Conservation (phyloP, 2,888 invertebrate genomes). For the Cheilosia vulpina region DNA sequence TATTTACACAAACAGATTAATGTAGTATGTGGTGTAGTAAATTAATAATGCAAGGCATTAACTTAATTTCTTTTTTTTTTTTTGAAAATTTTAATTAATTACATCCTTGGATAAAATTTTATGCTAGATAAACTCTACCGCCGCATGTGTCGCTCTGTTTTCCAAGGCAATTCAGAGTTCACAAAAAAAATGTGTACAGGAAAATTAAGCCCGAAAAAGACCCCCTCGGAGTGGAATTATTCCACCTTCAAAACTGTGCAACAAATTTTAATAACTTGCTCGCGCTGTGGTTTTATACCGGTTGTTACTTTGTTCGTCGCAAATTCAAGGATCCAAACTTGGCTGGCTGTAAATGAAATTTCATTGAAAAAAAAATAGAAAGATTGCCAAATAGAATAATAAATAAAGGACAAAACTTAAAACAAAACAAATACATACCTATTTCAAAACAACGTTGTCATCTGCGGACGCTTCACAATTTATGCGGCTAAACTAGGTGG, state of each 20-base stretch:
- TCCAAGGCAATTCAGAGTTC: background rate
- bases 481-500: conserved; percentile 24
- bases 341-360: conserved; percentile 8
- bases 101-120: too few relatives aligned
- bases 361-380: conserved; percentile 26
- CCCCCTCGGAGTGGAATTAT: conserved; percentile 3
- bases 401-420: conserved; percentile 16
- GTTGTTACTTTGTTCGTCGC: conserved; percentile 17
- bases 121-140: background rate
- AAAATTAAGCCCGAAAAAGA: conserved; percentile 17
- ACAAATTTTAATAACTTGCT: conserved; percentile 31
- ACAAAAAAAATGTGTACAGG: background rate
- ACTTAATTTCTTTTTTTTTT: too few relatives aligned
- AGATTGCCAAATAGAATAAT: conserved; percentile 9
- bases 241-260: conserved; percentile 23
- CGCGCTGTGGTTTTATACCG: background rate
- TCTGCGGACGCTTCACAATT: conserved; percentile 35
- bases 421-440: background rate
- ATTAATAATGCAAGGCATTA: background rate
- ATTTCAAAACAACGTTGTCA: conserved; percentile 24
- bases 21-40: background rate
- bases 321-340: conserved; percentile 8
- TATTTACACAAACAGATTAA: conserved; percentile 15
- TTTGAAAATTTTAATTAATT: too few relatives aligned
- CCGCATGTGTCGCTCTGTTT: background rate